A percentile compares a stretch with the other conserved stretches of the same genome.
Conservation (phyloP, 2,797 vertebrate genomes). For the Numenius phaeopus region DNA sequence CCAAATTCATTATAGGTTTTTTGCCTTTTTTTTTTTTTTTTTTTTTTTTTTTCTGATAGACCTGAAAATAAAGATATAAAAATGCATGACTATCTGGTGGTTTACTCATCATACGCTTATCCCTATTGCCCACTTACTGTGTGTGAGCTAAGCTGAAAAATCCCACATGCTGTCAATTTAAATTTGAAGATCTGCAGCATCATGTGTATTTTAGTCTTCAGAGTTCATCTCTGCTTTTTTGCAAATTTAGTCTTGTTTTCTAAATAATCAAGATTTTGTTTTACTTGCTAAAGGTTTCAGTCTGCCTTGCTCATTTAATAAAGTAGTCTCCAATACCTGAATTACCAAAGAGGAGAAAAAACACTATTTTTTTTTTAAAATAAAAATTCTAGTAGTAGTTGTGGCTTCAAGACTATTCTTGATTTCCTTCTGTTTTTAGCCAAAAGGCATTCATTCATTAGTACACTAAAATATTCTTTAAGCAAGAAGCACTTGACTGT, state of each 20-base stretch:
- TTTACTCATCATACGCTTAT: background rate
- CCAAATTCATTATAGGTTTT: background rate
- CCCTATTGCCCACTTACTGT: background rate
- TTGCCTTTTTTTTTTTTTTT: background rate
- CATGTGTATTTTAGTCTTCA: background rate
- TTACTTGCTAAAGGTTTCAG: background rate
- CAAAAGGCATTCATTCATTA: background rate
- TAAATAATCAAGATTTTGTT: background rate
- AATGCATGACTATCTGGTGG: conserved; percentile 3
- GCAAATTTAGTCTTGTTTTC: background rate
- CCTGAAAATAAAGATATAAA: conserved; percentile 37
- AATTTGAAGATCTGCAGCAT: background rate
- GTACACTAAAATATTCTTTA: background rate
- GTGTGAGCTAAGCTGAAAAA: background rate
- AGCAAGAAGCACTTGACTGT: background rate
- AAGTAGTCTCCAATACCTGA: background rate
- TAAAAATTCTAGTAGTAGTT: background rate
- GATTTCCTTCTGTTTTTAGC: background rate
- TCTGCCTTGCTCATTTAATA: background rate
- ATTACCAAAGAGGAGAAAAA: background rate
- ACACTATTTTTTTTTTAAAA: background rate
- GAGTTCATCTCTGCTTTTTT: background rate
- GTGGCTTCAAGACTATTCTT: background rate
- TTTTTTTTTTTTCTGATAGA: background rate
- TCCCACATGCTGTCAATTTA: background rate